Evolutionary conservation across 35 echinoderm and acorn worm species (phyloP).

Genomic region (Hemicentrotus pulcherrimus): DNA sequence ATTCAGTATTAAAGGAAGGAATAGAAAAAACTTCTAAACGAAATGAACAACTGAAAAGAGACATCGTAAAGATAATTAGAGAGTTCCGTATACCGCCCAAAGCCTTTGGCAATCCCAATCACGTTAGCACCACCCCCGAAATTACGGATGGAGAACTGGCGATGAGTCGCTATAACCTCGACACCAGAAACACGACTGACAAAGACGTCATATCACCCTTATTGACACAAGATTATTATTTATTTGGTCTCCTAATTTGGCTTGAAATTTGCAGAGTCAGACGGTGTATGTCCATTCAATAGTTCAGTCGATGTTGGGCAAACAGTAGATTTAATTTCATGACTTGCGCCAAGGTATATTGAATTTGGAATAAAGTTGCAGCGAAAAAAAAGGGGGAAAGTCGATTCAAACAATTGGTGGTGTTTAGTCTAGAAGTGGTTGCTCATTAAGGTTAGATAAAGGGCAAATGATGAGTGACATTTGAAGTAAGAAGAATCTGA

Average conservation of each 20-base stretch:
- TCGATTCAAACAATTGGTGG: not conserved
- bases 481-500: too few relatives aligned
- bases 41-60: not conserved
- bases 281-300: not conserved
- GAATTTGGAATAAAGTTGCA: not conserved
- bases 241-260: constrained; percentile 12
- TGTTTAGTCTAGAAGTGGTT: not conserved
- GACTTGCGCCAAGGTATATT: not conserved
- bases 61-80: not conserved
- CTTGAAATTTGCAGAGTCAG: not conserved
- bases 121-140: constrained; percentile 26
- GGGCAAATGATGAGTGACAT: not conserved
- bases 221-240: constrained; percentile 20
- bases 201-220: not conserved
- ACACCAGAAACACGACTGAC: not conserved
- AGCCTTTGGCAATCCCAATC: not conserved
- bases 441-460: not conserved
- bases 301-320: not conserved
- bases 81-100: not conserved
- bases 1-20: not conserved
- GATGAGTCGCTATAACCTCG: not conserved
- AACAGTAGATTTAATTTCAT: not conserved
- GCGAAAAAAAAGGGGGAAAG: not conserved
- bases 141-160: constrained; percentile 1
- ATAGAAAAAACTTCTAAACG: not conserved